Evolutionary conservation across 2,888 invertebrate species (phyloP), one percentile per base, ranked within the genome.

Genomic region (Allacma fusca): DNA sequence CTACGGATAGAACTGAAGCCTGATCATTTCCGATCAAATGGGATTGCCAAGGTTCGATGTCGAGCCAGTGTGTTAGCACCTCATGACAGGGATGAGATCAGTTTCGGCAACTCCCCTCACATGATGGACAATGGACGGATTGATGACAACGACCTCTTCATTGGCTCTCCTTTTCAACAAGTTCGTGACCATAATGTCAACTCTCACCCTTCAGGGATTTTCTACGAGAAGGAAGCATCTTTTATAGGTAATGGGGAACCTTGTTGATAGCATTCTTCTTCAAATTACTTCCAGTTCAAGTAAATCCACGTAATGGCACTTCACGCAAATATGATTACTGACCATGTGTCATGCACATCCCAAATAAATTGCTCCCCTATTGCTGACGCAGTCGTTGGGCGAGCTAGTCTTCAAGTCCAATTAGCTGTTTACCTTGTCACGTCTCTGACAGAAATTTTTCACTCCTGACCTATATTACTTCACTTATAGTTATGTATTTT

Each of bases 41-140:
- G 83, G 9, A 78, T 71, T 2, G 83, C 81, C 4, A 80, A 76
- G 64, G 80, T 83, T 1, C 71, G 81, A 24, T 83, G 83, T 74
- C 77, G 80, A 44, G 83, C 83, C n/a, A 57, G 71, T 19, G 57
- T 71, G 13, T 23, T 2, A 23, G 26, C 40, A 40, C 13, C 62
- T 9, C 62, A 62, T 59, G 71, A 71, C 71, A 44, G 50, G 71
- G 23, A 21, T 19, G 40, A 40, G 40, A 40, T 40, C 7, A 40
- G 40, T 40, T 40, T 9, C 40, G 40, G 40, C 5, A 40, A 40
- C 40, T 13, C 40, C 43, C 40, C 40, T 9, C 40, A 40, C 40
- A 40, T 40, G 40, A 40, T 40, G 40, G 40, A 40, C 44, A 44
- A 70, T 44, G 24, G 24, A 24, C 70, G 70, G 1, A 24, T 21